Evolutionary conservation across 2,797 vertebrate genomes (phyloP).

Genomic region (Schizopygopsis malacanthus): DNA sequence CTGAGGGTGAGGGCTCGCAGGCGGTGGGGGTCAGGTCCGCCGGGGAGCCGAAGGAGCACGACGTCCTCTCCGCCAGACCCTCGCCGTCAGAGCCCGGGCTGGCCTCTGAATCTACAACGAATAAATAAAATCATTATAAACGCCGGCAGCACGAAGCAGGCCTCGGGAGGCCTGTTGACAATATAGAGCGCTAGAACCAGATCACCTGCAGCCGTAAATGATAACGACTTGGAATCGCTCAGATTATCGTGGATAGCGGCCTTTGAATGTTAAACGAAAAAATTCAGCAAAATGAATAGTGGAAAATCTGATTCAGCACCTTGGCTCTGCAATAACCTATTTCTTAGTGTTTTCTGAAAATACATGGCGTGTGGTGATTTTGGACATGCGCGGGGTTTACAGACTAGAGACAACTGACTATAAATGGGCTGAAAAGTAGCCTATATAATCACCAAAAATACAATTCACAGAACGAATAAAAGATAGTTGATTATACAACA

Average conservation of each 20-base stretch:
- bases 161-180: slow-evolving; percentile 66
- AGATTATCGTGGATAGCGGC: not conserved
- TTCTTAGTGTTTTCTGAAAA: slow-evolving; percentile 4
- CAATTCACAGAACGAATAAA: not conserved
- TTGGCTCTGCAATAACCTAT: not conserved
- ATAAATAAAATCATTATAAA: slow-evolving; percentile 56
- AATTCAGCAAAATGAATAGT: slow-evolving; percentile 5
- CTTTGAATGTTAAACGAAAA: not conserved
- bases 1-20: slow-evolving; percentile 82
- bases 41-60: slow-evolving; percentile 91
- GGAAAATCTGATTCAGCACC: not conserved
- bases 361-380: not conserved
- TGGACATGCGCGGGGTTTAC: not conserved
- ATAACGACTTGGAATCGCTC: slow-evolving; percentile 16
- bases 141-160: slow-evolving; percentile 54
- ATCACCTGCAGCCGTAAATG: slow-evolving; percentile 66
- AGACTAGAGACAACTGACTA: not conserved
- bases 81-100: slow-evolving; percentile 95
- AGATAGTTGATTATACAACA: not conserved
- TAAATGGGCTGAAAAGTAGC: not conserved
- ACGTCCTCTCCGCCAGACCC: slow-evolving; percentile 89
- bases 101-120: slow-evolving; percentile 88
- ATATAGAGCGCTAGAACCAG: slow-evolving; percentile 52
- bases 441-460: not conserved
- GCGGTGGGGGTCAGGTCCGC: slow-evolving; percentile 82